phyloP scores from a whole-genome alignment of 2,888 invertebrate species.

The Drosophila prolongata region DNA sequence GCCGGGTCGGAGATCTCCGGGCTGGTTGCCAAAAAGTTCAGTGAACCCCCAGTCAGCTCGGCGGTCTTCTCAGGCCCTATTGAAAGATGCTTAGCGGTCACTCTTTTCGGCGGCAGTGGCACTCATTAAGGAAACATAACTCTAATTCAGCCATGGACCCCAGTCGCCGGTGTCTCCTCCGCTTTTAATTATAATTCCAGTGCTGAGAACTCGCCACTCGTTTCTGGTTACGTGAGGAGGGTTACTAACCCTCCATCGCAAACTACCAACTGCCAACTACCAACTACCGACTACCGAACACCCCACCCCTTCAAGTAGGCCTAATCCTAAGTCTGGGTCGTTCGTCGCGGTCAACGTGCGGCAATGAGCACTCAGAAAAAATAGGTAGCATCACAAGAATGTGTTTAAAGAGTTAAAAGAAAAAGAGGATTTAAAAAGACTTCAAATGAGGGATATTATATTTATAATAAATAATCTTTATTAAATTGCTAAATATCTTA shows the following conservation, averaged over 20 bases:
- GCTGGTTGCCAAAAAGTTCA: conserved; percentile 63
- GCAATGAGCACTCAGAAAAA: conserved; percentile 20
- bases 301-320: conserved; percentile 11
- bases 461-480: no score
- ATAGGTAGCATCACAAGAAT: not conserved
- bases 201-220: conserved; percentile 61
- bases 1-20: conserved; percentile 24
- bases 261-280: conserved; percentile 1
- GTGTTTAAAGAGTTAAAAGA: not conserved
- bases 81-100: conserved; percentile 73
- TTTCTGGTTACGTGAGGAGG: conserved; percentile 50
- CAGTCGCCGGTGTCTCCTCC: conserved; percentile 49
- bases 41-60: conserved; percentile 50
- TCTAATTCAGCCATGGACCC: conserved; percentile 64
- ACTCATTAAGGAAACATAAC: conserved; percentile 81
- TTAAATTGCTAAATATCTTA: no score
- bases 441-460: no score
- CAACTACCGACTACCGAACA: conserved; percentile 1
- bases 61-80: conserved; percentile 54
- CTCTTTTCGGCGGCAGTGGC: conserved; percentile 52
- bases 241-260: conserved; percentile 28
- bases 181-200: conserved; percentile 74
- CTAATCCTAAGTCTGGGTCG: conserved; percentile 53
- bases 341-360: conserved; percentile 71
- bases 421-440: not conserved